Evolutionary conservation across 2,797 vertebrate species (phyloP), one percentile per base, ranked within the genome.

Genomic region (Mormyrops boulengeri): DNA sequence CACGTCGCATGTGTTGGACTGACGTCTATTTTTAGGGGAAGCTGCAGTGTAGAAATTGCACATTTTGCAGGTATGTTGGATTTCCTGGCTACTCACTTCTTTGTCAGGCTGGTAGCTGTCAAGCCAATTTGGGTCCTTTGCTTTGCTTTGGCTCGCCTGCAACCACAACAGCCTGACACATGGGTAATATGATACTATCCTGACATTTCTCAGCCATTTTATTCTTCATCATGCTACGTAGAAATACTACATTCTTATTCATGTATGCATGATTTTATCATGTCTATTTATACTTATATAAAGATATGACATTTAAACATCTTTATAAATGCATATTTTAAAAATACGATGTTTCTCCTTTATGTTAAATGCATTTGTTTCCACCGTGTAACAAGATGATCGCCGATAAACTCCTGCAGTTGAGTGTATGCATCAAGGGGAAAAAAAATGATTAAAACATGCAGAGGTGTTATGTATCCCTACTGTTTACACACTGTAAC

Each of bases 1-100:
- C 22, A 3, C 34, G 2, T 17, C 19, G 47, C 84, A 53, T 85
- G 84, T 49, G 22, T 85, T 26, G 84, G 26, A 85, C 47, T 85
- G 84, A 73, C 53, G 26, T 87, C 52, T 87, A 87, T 87, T 87
- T 87, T 85, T 85, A 85, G 82, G 47, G 47, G 22, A 85, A 22
- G 55, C 52, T 30, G 50, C 52, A 55, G 26, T 38, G 44, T 85
- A 85, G n/a, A 41, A 87, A 19, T 60, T 14, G 8, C 49, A 55
- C 85, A 34, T 41, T 57, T 50, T 60, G 26, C 50, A 55, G 85
- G 47, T 34, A 55, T 30, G 49, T 17, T 17, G 85, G 12, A 86
- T 55, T 19, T 41, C 50, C 52, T 41, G 50, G 52, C 52, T 17
- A 17, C 53, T 57, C 85, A 9, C 50, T 17, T 55, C 26, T 57